Conservation (phyloP, 2,113 vertebrate species). For the Melanerpes aurifrons region DNA sequence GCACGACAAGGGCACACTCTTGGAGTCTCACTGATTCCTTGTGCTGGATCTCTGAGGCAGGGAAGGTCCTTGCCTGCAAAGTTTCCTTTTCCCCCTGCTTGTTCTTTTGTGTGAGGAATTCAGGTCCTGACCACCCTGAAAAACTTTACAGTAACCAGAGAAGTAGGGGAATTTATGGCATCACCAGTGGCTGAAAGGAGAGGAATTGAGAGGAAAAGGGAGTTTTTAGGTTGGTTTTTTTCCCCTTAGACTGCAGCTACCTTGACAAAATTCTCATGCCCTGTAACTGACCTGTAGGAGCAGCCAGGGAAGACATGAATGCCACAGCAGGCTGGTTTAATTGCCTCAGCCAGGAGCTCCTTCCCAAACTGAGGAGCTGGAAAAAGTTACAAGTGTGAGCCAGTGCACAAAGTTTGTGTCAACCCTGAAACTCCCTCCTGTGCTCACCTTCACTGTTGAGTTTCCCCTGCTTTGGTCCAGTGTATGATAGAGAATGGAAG, state of each 20-base stretch:
- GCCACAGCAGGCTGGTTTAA: neutral
- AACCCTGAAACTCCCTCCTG: neutral
- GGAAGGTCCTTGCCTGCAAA: neutral
- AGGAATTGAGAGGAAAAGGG: constrained; percentile 9
- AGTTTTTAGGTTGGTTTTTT: neutral
- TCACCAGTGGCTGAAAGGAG: constrained; percentile 2
- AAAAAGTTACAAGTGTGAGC: neutral
- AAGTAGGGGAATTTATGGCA: constrained; percentile 39
- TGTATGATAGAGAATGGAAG: neutral
- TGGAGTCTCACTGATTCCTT: neutral
- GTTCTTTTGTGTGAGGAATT: neutral
- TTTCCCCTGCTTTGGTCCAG: neutral
- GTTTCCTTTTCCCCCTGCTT: neutral
- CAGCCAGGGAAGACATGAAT: fast-evolving
- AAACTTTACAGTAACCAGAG: constrained; percentile 49
- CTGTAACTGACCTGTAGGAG: neutral
- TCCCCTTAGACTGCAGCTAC: neutral
- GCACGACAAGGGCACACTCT: neutral
- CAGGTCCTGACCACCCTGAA: constrained; percentile 37
- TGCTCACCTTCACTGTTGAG: neutral
- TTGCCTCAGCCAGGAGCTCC: neutral
- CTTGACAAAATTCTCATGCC: constrained; percentile 34
- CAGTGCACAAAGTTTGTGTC: neutral
- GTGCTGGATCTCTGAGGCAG: fast-evolving
- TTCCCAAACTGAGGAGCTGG: neutral